phyloP scores from a whole-genome alignment of 2,888 invertebrate genomes.

The Lithophane leautieri region DNA sequence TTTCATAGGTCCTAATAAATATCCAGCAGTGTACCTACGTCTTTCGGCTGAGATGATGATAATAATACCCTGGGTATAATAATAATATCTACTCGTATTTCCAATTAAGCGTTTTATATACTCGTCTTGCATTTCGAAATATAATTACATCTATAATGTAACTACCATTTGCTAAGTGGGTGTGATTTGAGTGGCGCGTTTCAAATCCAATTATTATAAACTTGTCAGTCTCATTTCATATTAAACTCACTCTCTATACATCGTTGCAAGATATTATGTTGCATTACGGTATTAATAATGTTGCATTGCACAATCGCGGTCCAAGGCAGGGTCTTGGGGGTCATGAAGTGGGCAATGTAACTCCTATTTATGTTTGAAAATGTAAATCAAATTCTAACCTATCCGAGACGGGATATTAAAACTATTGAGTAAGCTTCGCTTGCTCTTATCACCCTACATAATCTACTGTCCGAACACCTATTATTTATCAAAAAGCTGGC shows the following conservation, averaged over 20 bases:
- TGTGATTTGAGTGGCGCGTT: conserved; percentile 7
- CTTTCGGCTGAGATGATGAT: neutral
- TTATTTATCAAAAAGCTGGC: too few relatives aligned
- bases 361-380: too few relatives aligned
- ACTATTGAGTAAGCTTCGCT: too few relatives aligned
- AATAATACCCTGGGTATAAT: neutral
- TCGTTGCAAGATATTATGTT: conserved; percentile 9
- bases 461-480: too few relatives aligned
- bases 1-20: too few relatives aligned
- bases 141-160: conserved; percentile 7
- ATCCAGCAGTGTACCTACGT: neutral
- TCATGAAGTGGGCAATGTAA: too few relatives aligned
- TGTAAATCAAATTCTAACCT: too few relatives aligned
- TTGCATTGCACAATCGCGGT: neutral
- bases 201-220: conserved; percentile 37
- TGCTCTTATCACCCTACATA: too few relatives aligned
- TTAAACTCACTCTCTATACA: neutral
- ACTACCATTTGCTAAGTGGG: neutral
- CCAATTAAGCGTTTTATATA: too few relatives aligned
- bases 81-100: neutral
- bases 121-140: neutral
- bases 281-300: neutral
- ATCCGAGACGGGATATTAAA: too few relatives aligned
- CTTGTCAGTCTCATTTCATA: neutral
- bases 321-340: too few relatives aligned